phyloP scores from a whole-genome alignment of 1,140 invertebrate genomes.

The Antheraea mylitta region DNA sequence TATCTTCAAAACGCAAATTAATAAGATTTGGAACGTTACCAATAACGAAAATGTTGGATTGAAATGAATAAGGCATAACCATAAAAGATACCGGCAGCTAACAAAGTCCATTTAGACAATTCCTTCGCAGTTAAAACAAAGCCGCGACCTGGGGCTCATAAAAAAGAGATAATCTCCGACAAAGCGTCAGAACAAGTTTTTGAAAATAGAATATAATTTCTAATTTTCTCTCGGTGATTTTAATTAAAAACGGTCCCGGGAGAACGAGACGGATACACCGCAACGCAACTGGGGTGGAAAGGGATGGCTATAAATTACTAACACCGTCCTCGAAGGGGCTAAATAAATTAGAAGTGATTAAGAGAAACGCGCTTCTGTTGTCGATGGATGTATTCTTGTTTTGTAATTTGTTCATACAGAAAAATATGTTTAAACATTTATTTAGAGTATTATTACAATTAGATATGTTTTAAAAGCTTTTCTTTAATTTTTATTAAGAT shows the following conservation, averaged over 20 bases:
- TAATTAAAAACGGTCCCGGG: constrained; percentile 77
- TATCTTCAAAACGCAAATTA: constrained; percentile 10
- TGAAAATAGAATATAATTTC: constrained; percentile 79
- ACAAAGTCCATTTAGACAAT: constrained; percentile 70
- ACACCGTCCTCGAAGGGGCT: constrained; percentile 61
- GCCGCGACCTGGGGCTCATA: constrained; percentile 70
- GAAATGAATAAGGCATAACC: constrained; percentile 64
- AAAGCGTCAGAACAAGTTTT: constrained; percentile 76
- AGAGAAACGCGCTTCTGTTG: constrained; percentile 68
- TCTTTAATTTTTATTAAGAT: no score
- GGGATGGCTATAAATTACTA: constrained; percentile 68
- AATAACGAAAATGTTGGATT: constrained; percentile 48
- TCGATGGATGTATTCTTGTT: constrained; percentile 1
- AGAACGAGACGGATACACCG: constrained; percentile 52
- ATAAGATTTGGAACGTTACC: constrained; percentile 39
- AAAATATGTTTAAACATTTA: constrained; percentile 1
- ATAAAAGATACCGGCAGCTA: constrained; percentile 51
- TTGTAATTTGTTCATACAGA: constrained; percentile 4
- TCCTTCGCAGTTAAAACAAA: constrained; percentile 68
- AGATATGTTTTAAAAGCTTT: neutral
- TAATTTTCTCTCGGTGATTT: constrained; percentile 77
- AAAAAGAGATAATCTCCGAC: constrained; percentile 76
- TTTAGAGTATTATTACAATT: neutral
- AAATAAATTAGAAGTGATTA: constrained; percentile 79
- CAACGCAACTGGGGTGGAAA: constrained; percentile 46